Evolutionary conservation across 64 coral and sea anemone species (phyloP).

Genomic region (Astreopora myriophthalma): DNA sequence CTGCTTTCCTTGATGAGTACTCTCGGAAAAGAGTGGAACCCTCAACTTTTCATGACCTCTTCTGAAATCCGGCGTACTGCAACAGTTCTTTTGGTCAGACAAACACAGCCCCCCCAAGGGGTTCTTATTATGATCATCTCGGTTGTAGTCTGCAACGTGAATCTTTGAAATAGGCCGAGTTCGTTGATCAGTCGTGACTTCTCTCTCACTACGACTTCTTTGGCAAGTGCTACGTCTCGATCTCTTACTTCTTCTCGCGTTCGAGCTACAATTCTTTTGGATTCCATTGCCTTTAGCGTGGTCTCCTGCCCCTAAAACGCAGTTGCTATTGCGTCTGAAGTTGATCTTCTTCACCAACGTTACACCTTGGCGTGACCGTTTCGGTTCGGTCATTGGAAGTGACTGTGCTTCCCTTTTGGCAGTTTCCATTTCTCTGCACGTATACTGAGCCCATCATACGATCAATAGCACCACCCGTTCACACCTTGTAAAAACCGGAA

Average conservation of each 20-base stretch:
- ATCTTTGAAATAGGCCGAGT: neutral
- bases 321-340: neutral
- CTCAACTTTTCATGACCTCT: neutral
- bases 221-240: neutral
- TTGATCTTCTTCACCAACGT: neutral
- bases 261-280: neutral
- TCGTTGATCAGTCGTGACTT: neutral
- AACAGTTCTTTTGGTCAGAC: neutral
- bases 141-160: neutral
- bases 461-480: neutral
- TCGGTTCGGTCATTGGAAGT: neutral
- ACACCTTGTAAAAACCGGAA: neutral
- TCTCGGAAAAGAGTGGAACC: neutral
- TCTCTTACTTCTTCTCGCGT: neutral
- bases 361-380: constrained; percentile 5
- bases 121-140: neutral
- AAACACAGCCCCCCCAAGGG: neutral
- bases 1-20: neutral
- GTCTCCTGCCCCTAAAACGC: neutral
- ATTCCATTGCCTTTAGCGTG: neutral
- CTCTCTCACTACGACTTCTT: neutral
- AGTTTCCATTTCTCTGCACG: neutral
- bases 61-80: neutral
- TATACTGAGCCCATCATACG: constrained; percentile 4
- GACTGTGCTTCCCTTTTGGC: constrained; percentile 2